phyloP scores from a whole-genome alignment of 2,797 vertebrate genomes.

The Enteromius mattozi region DNA sequence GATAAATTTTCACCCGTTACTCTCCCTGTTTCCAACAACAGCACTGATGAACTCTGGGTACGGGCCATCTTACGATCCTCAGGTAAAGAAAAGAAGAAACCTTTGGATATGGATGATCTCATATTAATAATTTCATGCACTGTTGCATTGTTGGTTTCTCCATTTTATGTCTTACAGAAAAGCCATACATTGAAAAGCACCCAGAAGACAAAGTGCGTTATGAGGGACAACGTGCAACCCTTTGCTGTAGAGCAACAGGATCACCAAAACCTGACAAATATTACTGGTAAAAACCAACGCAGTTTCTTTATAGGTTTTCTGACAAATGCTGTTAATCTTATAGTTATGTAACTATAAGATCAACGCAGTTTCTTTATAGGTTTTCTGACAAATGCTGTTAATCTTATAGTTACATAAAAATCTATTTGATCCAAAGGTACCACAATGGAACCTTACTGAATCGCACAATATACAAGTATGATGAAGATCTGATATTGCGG shows the following conservation, averaged over 20 bases:
- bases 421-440: conserved; percentile 80
- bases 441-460: conserved; percentile 91
- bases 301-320: not conserved
- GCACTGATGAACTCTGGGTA: conserved; percentile 75
- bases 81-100: conserved; percentile 73
- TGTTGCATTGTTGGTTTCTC: conserved; percentile 53
- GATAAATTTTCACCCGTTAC: conserved; percentile 78
- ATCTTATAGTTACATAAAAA: not conserved
- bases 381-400: not conserved
- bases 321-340: not conserved
- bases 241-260: conserved; percentile 92
- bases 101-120: not conserved
- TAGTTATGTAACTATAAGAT: not conserved
- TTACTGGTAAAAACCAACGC: conserved; percentile 83
- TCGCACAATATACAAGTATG: conserved; percentile 75
- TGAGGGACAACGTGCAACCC: conserved; percentile 84
- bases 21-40: conserved; percentile 73
- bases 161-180: conserved; percentile 78
- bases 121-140: not conserved
- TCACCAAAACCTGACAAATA: conserved; percentile 88
- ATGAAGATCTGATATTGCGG: conserved; percentile 81
- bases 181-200: conserved; percentile 90
- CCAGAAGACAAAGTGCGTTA: conserved; percentile 86
- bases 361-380: conserved; percentile 1
- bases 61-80: conserved; percentile 80